Base-by-base conservation (phyloP, 2,113 vertebrate genomes). In the Nansenia antarctica region DNA sequence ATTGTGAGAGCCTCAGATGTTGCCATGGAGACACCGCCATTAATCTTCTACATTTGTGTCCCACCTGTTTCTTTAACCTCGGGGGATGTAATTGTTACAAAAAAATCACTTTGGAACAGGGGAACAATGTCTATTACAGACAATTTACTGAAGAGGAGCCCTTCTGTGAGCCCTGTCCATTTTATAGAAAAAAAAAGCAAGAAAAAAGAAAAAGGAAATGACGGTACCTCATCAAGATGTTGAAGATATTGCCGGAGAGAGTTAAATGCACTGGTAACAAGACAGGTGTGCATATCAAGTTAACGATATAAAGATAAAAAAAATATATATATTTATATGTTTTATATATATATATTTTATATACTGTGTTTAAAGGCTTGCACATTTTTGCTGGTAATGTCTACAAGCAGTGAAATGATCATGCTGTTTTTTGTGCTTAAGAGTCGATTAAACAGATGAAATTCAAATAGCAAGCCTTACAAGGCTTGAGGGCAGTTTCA, bases 11-110 rank as follows among this genome's bases (percentile, higher is more conserved):
- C 4, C 60, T 9, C n/a, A 39, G 39, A 27, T 62, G 53, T 78
- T 11, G 8, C 53, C 32, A 32, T 75, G 53, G 71, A 57, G 70
- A 74, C 73, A 1, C 3, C 4, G n/a, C 55, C 2, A 5, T 30
- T 29, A 39, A 62, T 65, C 32, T n/a, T 39, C 20, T 20, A 31
- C 45, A 63, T 42, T 29, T 59, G 29, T 34, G 45, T n/a, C n/a
- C 45, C 37, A 63, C 39, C 61, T 63, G 35, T 63, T 39, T 62
- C 22, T 39, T 59, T 59, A 59, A 15, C 18, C 29, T 30, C 8
- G 15, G 15, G 2, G 30, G 18, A 15, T n/a, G 29, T n/a, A 59
- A 18, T 59, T 31, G 7, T 34, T 22, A 20, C 18, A 59, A 6
- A n/a, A 31, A 9, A 32, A 20, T 59, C 57, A 59, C 32, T 59